These are phyloP conservation scores for Fregata magnificens DNA, from an alignment of 2,113 vertebrate species.

Conservation along the genomic window DNA sequence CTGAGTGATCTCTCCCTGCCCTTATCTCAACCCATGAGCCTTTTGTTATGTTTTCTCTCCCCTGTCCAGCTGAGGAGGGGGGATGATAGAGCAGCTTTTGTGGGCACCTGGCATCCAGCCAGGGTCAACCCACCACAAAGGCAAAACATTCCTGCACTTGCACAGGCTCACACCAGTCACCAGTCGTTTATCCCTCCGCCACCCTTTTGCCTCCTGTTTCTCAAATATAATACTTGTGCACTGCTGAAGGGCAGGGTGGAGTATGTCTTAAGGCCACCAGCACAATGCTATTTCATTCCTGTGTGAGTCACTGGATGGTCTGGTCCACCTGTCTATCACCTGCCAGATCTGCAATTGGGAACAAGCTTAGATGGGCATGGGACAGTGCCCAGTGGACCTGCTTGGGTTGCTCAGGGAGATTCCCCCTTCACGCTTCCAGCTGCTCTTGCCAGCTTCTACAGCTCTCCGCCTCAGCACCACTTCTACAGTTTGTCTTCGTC, in stretches of 20 bases:
- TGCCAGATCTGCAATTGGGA: background rate
- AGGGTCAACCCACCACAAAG: too few species aligned
- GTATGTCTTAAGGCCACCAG: background rate
- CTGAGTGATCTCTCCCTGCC: too few species aligned
- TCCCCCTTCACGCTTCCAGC: background rate
- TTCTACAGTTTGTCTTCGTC: background rate
- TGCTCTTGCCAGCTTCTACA: background rate
- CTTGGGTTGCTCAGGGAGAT: background rate
- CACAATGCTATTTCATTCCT: background rate
- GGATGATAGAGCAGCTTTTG: too few species aligned
- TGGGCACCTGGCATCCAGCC: too few species aligned
- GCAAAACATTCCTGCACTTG: background rate
- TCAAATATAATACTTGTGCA: background rate
- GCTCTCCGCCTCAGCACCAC: background rate
- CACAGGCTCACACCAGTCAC: rapidly evolving
- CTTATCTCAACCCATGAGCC: too few species aligned
- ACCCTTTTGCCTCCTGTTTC: background rate
- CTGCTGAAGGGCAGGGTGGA: background rate
- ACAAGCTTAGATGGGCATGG: background rate
- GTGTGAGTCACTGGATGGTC: background rate
- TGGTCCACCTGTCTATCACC: background rate
- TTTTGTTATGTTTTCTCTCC: too few species aligned
- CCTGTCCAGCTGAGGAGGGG: too few species aligned
- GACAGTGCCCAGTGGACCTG: background rate
- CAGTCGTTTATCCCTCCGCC: background rate